Conservation (phyloP, 2,797 vertebrate genomes). For the Bufotes viridis region DNA sequence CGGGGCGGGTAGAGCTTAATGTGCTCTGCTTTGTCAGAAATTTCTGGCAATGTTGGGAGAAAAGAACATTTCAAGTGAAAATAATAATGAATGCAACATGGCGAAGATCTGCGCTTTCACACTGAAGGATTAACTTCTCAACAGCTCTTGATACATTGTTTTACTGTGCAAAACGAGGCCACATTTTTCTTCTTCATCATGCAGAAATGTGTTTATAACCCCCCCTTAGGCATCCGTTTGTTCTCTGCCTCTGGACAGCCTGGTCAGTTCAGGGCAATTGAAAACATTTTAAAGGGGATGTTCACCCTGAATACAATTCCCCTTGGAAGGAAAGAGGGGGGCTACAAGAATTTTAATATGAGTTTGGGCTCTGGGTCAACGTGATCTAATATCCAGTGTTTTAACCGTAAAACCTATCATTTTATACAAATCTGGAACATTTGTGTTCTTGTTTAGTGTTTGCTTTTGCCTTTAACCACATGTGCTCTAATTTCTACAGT, state of each 20-base stretch:
- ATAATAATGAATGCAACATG: background rate
- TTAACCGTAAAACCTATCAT: background rate
- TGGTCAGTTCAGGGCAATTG: background rate
- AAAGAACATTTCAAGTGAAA: too few relatives aligned
- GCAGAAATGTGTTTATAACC: slow-evolving; percentile 22
- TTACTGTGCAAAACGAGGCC: background rate
- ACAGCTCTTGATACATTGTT: background rate
- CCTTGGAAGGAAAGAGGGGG: background rate
- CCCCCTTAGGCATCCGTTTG: slow-evolving; percentile 10
- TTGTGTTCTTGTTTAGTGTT: background rate
- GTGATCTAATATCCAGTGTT: background rate
- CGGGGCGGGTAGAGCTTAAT: background rate
- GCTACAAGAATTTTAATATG: background rate
- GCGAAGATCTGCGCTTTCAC: too few relatives aligned
- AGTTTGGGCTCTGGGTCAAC: background rate
- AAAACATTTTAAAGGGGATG: slow-evolving; percentile 19
- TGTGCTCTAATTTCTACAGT: slow-evolving; percentile 12
- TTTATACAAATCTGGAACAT: background rate
- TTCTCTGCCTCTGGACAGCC: slow-evolving; percentile 21
- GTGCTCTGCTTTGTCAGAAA: background rate
- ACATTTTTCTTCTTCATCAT: background rate
- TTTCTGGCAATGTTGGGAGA: background rate
- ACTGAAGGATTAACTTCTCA: background rate
- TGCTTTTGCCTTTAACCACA: background rate
- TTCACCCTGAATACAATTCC: background rate